Conservation (phyloP, 2,113 vertebrate genomes). For the Sapayoa aenigma region DNA sequence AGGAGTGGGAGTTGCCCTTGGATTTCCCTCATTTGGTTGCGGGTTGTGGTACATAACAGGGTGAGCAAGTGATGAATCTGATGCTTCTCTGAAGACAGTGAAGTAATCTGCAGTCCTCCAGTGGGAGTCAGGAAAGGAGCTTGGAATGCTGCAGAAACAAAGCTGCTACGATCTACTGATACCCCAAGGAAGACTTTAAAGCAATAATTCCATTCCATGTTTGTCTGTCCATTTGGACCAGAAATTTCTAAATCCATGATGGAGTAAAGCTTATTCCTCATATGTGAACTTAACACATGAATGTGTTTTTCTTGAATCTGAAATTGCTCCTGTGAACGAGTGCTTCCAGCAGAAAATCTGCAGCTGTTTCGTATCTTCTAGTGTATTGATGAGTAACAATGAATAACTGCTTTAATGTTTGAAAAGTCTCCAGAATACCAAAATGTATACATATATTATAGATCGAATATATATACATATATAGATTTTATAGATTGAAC, state of each 20-base stretch:
- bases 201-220: background rate
- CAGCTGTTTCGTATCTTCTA: background rate
- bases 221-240: background rate
- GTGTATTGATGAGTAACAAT: background rate
- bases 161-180: background rate
- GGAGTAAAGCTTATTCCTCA: background rate
- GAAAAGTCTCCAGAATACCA: background rate
- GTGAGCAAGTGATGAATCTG: background rate
- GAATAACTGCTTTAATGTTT: background rate
- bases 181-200: background rate
- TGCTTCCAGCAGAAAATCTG: background rate
- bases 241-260: background rate
- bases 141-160: background rate
- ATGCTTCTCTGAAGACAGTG: background rate
- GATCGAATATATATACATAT: background rate
- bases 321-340: background rate
- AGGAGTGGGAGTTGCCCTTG: background rate
- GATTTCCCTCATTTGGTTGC: background rate
- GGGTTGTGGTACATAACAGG: fast-evolving
- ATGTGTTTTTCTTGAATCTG: background rate
- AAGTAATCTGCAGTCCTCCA: background rate
- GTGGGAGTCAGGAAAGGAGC: background rate
- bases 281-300: background rate
- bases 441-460: background rate
- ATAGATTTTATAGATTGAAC: background rate